phyloP scores from a whole-genome alignment of 2,797 vertebrate species.

The Myoxocephalus aenaeus region DNA sequence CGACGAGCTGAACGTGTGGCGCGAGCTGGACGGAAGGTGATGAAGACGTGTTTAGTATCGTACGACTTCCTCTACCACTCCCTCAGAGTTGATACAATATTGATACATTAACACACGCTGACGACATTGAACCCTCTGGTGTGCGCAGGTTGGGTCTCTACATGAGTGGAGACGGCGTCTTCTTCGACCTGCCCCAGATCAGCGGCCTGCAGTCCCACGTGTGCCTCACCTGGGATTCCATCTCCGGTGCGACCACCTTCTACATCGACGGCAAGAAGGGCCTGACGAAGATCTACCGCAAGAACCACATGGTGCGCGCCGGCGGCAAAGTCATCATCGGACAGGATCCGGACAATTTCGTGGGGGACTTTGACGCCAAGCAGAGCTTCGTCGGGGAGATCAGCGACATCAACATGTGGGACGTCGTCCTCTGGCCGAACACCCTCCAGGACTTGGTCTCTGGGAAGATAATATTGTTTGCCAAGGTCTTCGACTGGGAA shows the following conservation, averaged over 20 bases:
- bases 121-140: no score
- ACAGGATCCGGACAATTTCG: conserved; percentile 64
- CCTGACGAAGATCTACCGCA: conserved; percentile 61
- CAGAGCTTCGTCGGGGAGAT: conserved; percentile 77
- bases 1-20: conserved; percentile 69
- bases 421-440: not conserved
- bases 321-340: conserved; percentile 62
- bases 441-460: rapidly evolving
- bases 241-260: not conserved
- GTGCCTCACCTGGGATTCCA: conserved; percentile 73
- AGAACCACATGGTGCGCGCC: conserved; percentile 1
- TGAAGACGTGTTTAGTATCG: no score
- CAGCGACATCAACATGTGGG: conserved; percentile 66
- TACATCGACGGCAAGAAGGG: conserved; percentile 62
- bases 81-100: no score
- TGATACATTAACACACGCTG: no score
- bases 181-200: conserved; percentile 47
- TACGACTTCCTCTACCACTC: no score
- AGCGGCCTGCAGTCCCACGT: conserved; percentile 63
- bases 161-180: not conserved
- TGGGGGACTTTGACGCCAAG: not conserved
- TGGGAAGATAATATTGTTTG: rapidly evolving
- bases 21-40: conserved; percentile 54
- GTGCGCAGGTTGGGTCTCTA: conserved; percentile 42
- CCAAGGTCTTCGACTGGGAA: conserved; percentile 63